A percentile compares a stretch with the other conserved stretches of the same genome.
These are phyloP conservation scores for Mellilla xanthometata DNA, from an alignment of 2,888 invertebrate genomes.

Conservation along the genomic window DNA sequence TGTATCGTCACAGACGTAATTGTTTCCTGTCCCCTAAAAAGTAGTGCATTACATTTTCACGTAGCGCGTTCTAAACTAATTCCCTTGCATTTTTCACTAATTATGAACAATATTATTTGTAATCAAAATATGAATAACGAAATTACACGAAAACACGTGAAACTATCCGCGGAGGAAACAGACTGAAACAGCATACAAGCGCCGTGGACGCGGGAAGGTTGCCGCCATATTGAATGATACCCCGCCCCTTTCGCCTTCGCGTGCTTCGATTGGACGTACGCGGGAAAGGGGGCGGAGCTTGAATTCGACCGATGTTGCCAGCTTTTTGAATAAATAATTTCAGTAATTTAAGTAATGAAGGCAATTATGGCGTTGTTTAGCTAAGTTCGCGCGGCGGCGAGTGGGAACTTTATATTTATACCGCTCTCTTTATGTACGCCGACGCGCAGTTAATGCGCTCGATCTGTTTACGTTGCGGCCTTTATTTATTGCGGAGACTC, in stretches of 20 bases:
- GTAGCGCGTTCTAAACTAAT: conserved; percentile 34
- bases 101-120: no score
- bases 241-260: conserved; percentile 56
- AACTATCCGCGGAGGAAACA: conserved; percentile 54
- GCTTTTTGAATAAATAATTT: conserved; percentile 83
- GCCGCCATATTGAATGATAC: conserved; percentile 75
- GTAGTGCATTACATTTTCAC: no score
- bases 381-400: conserved; percentile 81
- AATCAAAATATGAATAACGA: conserved; percentile 52
- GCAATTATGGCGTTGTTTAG: conserved; percentile 84
- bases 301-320: conserved; percentile 76
- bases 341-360: conserved; percentile 83
- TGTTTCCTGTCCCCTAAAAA: no score
- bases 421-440: conserved; percentile 81
- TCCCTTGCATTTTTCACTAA: conserved; percentile 45
- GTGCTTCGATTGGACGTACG: conserved; percentile 51
- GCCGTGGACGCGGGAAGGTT: conserved; percentile 39
- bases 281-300: conserved; percentile 56
- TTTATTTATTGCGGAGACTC: conserved; percentile 77
- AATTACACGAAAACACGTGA: conserved; percentile 51
- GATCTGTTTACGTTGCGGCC: conserved; percentile 79
- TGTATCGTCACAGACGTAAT: no score
- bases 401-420: conserved; percentile 82
- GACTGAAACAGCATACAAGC: conserved; percentile 53
- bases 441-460: conserved; percentile 80